These are phyloP conservation scores for Apogon talboti DNA, from an alignment of 2,797 vertebrate genomes.

Conservation along the genomic window DNA sequence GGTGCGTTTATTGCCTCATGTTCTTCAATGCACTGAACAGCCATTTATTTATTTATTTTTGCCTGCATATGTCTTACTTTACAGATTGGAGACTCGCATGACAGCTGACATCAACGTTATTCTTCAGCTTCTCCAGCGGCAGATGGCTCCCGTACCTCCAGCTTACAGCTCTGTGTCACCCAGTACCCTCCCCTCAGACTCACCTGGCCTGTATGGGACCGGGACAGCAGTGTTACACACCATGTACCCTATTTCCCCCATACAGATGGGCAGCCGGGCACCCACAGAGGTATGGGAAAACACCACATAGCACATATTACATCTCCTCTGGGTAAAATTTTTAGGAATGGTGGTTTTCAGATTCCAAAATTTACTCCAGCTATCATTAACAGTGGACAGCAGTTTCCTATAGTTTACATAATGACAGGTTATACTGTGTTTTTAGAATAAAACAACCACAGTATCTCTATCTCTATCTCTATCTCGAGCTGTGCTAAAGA, in stretches of 20 bases:
- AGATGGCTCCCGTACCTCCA: slow-evolving; percentile 87
- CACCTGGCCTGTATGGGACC: slow-evolving; percentile 80
- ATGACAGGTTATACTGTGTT: too few species aligned
- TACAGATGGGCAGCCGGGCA: slow-evolving; percentile 66
- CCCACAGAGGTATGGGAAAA: slow-evolving; percentile 68
- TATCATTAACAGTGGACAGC: too few species aligned
- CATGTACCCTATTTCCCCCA: slow-evolving; percentile 67
- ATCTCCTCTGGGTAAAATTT: background rate
- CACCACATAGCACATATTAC: background rate
- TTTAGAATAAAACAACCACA: too few species aligned
- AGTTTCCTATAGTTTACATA: too few species aligned
- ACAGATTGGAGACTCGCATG: slow-evolving; percentile 93
- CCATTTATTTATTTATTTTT: background rate
- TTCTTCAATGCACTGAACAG: background rate
- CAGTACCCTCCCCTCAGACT: slow-evolving; percentile 74
- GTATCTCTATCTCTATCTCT: too few species aligned
- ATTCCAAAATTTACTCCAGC: too few species aligned
- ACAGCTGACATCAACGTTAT: slow-evolving; percentile 92
- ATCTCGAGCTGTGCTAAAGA: too few species aligned
- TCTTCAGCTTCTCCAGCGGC: slow-evolving; percentile 93
- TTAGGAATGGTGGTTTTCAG: too few species aligned
- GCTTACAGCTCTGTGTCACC: slow-evolving; percentile 88
- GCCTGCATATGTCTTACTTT: slow-evolving; percentile 4
- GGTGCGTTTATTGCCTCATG: slow-evolving; percentile 73
- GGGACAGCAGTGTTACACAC: slow-evolving; percentile 77